Evolutionary conservation across 2,888 invertebrate genomes (phyloP).

Genomic region (Caenorhabditis auriculariae): DNA sequence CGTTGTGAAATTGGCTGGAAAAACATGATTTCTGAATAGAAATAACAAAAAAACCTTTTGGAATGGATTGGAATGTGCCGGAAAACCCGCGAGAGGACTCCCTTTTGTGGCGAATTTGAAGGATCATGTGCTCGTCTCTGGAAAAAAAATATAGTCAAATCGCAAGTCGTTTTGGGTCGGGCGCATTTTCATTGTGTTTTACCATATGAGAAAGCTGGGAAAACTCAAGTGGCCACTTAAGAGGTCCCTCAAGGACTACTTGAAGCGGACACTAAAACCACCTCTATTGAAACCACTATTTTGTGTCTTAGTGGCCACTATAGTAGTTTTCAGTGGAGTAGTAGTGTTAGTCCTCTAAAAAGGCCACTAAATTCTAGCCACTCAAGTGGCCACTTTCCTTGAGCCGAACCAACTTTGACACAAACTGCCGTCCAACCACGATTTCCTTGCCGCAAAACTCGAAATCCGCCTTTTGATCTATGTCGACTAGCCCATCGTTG

Average conservation of each 20-base stretch:
- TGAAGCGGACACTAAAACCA: too few species aligned
- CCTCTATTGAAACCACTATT: not conserved
- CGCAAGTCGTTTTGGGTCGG: too few species aligned
- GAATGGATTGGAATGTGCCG: slow-evolving; percentile 31
- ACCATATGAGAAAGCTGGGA: too few species aligned
- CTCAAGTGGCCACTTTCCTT: not conserved
- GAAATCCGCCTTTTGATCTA: slow-evolving; percentile 31
- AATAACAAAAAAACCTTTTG: slow-evolving; percentile 8
- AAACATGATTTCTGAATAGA: not conserved
- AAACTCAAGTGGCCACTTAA: too few species aligned
- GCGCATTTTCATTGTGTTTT: too few species aligned
- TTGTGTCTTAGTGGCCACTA: too few species aligned
- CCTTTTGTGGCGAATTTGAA: slow-evolving; percentile 25
- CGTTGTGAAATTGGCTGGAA: slow-evolving; percentile 20
- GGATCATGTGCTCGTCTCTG: slow-evolving; percentile 30
- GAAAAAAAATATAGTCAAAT: slow-evolving; percentile 5
- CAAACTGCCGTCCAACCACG: slow-evolving; percentile 25
- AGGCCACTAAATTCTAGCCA: too few species aligned
- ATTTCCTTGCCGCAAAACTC: slow-evolving; percentile 43
- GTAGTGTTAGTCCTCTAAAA: too few species aligned
- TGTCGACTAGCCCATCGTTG: slow-evolving; percentile 32
- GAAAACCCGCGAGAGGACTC: slow-evolving; percentile 32
- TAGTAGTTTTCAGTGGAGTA: too few species aligned
- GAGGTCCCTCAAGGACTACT: too few species aligned
- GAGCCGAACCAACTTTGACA: slow-evolving; percentile 22